A percentile compares a stretch with the other conserved stretches of the same genome.
Evolutionary conservation across 2,113 vertebrate genomes (phyloP).

Genomic region (Mastomys coucha): DNA sequence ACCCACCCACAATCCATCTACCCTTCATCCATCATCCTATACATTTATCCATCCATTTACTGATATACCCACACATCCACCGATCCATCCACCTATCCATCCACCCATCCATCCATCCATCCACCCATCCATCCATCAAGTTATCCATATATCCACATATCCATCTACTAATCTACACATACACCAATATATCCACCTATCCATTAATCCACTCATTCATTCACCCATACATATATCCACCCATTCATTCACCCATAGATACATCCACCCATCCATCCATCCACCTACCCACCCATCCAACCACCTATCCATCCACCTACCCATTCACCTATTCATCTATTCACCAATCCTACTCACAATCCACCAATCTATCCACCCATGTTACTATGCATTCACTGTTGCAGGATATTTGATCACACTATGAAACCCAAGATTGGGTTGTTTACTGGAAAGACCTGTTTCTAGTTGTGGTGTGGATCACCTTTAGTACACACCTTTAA

Average conservation of each 20-base stretch:
- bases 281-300: not conserved
- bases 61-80: too few relatives aligned
- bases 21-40: too few relatives aligned
- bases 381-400: not conserved
- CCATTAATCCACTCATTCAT: not conserved
- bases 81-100: too few relatives aligned
- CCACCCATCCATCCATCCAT: not conserved
- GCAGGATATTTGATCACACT: too few relatives aligned
- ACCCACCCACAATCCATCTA: too few relatives aligned
- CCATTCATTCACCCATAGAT: not conserved
- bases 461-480: too few relatives aligned
- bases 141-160: too few relatives aligned
- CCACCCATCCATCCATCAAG: not conserved
- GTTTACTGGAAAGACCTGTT: too few relatives aligned
- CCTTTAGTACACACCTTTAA: too few relatives aligned
- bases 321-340: not conserved
- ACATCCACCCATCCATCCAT: not conserved
- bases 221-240: not conserved
- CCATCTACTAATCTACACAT: not conserved
- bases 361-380: not conserved
- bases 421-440: too few relatives aligned
- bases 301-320: too few relatives aligned
- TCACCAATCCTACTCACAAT: not conserved
- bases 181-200: not conserved
- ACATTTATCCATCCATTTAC: too few relatives aligned